These are phyloP conservation scores for Saguinus imperator DNA, from an alignment of 2,113 vertebrate genomes.

Conservation along the genomic window DNA sequence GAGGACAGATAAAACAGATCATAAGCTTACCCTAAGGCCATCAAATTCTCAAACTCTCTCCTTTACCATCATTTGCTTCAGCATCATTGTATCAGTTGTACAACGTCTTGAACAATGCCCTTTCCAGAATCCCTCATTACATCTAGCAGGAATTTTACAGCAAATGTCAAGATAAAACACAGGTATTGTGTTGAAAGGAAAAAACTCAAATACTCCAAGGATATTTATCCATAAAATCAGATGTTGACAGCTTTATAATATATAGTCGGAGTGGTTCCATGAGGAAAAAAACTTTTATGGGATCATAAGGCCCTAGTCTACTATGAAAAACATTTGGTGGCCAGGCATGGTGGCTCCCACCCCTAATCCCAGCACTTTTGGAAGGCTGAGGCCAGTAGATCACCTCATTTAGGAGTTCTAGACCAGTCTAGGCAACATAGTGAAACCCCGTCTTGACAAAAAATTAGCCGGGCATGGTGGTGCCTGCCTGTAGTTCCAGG, in stretches of 20 bases:
- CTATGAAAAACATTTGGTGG: not conserved
- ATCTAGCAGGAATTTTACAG: not conserved
- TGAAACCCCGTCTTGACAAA: no score
- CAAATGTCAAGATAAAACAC: not conserved
- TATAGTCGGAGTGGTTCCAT: not conserved
- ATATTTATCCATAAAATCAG: slow-evolving; percentile 6
- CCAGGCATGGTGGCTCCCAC: not conserved
- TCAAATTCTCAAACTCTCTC: not conserved
- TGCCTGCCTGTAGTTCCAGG: no score
- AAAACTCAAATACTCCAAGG: not conserved
- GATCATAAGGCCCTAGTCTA: not conserved
- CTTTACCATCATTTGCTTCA: not conserved
- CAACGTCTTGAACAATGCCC: not conserved
- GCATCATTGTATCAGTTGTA: not conserved
- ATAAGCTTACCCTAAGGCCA: not conserved
- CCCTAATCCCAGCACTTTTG: no score
- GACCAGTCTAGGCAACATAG: no score
- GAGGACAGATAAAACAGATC: not conserved
- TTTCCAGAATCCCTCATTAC: not conserved
- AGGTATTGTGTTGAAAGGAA: not conserved
- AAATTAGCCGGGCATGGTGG: no score
- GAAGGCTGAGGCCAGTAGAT: no score
- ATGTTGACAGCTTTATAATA: not conserved
- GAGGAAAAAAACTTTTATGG: not conserved
- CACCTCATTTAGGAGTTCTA: no score